Conservation (phyloP, 92 coral and sea anemone species). For the Parazoanthus swiftii region DNA sequence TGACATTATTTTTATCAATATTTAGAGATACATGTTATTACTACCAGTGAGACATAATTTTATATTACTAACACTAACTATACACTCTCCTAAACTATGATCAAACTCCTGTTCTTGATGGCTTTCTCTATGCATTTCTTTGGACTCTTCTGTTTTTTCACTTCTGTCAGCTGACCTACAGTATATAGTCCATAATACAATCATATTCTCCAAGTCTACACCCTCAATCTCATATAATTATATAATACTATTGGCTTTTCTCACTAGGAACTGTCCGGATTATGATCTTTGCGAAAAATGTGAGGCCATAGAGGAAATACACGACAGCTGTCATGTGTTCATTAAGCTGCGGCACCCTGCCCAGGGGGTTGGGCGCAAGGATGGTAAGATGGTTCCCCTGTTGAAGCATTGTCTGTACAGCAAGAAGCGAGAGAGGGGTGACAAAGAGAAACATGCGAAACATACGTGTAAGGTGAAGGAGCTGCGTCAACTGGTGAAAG, state of each 20-base stretch:
- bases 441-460: slow-evolving; percentile 23
- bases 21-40: too few relatives aligned
- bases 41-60: too few relatives aligned
- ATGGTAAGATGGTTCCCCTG: slow-evolving; percentile 93
- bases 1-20: too few relatives aligned
- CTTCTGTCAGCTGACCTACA: too few relatives aligned
- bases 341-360: slow-evolving; percentile 72
- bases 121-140: too few relatives aligned
- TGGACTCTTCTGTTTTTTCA: too few relatives aligned
- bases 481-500: slow-evolving; percentile 32
- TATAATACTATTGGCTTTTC: not conserved
- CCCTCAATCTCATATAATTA: too few relatives aligned
- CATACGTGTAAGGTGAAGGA: slow-evolving; percentile 18
- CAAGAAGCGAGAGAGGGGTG: slow-evolving; percentile 25
- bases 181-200: too few relatives aligned
- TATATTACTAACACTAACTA: too few relatives aligned
- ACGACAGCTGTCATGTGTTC: slow-evolving; percentile 74
- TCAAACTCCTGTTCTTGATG: too few relatives aligned
- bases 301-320: slow-evolving; percentile 70
- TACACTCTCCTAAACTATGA: too few relatives aligned
- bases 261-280: slow-evolving; percentile 79
- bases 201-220: too few relatives aligned
- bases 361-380: slow-evolving; percentile 80
- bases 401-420: slow-evolving; percentile 71
- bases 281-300: slow-evolving; percentile 91